phyloP scores from a whole-genome alignment of 2,113 vertebrate genomes.

The Pipra filicauda region DNA sequence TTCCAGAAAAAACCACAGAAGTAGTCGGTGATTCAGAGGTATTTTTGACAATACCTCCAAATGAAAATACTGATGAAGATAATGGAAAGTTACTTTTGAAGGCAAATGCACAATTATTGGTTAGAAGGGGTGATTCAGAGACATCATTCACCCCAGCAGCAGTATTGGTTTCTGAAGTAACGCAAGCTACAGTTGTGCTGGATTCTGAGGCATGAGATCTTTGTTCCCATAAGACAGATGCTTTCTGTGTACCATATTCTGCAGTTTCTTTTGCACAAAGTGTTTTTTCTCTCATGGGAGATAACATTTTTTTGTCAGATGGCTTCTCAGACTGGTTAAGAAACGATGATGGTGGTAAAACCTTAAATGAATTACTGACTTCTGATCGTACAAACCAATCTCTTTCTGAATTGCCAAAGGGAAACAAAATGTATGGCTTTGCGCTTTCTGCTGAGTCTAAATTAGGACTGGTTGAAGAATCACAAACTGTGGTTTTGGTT shows the following conservation, averaged over 20 bases:
- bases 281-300: neutral
- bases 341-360: neutral
- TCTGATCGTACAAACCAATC: neutral
- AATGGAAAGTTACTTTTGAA: neutral
- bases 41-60: slow-evolving; percentile 2
- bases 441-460: neutral
- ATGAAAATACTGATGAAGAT: slow-evolving; percentile 13
- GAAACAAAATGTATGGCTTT: neutral
- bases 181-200: neutral
- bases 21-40: neutral
- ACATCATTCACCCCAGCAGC: neutral
- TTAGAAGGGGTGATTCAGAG: neutral
- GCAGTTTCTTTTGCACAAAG: neutral
- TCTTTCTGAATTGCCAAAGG: neutral
- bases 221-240: neutral
- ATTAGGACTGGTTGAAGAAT: neutral
- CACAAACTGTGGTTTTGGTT: neutral
- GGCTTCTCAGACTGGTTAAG: neutral
- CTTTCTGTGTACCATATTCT: neutral
- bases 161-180: neutral
- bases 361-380: neutral
- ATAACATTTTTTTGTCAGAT: neutral
- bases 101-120: neutral
- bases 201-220: neutral
- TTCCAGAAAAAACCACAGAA: neutral